Evolutionary conservation across 2,888 invertebrate species (phyloP).

Genomic region (Carcina quercana): DNA sequence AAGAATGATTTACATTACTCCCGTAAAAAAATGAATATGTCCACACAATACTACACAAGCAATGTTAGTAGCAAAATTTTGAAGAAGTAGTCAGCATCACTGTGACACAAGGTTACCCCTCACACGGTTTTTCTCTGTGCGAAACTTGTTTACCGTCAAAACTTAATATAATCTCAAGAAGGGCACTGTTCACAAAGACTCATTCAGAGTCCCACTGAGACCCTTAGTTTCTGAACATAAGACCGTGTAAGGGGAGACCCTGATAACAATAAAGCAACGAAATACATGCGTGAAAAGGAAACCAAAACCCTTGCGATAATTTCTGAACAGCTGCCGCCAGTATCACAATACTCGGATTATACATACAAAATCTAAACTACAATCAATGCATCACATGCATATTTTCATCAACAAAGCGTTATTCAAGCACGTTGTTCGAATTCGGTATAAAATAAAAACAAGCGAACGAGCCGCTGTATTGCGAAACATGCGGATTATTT

Average conservation of each 20-base stretch:
- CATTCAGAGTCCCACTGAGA: constrained; percentile 51
- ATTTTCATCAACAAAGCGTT: constrained; percentile 39
- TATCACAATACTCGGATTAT: constrained; percentile 62
- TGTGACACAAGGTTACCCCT: constrained; percentile 42
- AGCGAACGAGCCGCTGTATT: constrained; percentile 27
- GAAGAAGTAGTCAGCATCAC: constrained; percentile 30
- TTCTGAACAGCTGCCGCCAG: constrained; percentile 56
- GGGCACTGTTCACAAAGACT: constrained; percentile 50
- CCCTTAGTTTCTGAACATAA: constrained; percentile 46
- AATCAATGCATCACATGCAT: constrained; percentile 37
- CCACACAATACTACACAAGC: too few relatives aligned
- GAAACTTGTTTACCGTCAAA: constrained; percentile 62
- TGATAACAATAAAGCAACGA: constrained; percentile 59
- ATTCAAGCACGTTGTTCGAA: constrained; percentile 42
- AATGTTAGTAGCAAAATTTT: constrained; percentile 28
- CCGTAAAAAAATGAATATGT: too few relatives aligned
- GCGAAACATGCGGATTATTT: constrained; percentile 46
- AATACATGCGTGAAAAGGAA: constrained; percentile 56
- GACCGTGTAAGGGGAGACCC: constrained; percentile 55
- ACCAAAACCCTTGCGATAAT: constrained; percentile 59
- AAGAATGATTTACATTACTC: too few relatives aligned
- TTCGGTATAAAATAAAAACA: constrained; percentile 40
- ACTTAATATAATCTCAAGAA: constrained; percentile 57
- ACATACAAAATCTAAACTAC: constrained; percentile 49
- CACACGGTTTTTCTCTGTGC: constrained; percentile 30